phyloP scores from a whole-genome alignment of 2,797 vertebrate species.

The Crax fasciolata region DNA sequence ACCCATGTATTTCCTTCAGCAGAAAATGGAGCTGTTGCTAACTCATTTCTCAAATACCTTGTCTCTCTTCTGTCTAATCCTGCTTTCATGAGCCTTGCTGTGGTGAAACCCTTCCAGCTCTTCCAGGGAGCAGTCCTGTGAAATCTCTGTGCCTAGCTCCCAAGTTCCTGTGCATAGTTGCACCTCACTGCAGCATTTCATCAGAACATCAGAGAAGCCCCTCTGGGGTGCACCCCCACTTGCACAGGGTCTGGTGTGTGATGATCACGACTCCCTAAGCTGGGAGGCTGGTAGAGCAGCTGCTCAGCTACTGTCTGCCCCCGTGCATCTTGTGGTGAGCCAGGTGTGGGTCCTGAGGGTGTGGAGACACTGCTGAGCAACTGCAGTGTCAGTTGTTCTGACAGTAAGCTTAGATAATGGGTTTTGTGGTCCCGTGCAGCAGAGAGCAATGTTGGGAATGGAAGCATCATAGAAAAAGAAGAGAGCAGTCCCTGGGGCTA shows the following conservation, averaged over 20 bases:
- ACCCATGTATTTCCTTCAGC: neutral
- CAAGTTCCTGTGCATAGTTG: neutral
- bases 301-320: neutral
- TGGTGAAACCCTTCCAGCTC: neutral
- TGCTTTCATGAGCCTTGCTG: neutral
- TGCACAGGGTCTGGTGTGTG: neutral
- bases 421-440: neutral
- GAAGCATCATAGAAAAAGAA: neutral
- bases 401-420: neutral
- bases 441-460: neutral
- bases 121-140: neutral
- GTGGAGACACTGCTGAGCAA: neutral
- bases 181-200: neutral
- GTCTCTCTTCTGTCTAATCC: neutral
- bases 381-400: neutral
- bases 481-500: neutral
- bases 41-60: neutral
- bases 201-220: neutral
- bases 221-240: neutral
- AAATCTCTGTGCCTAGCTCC: neutral
- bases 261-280: neutral
- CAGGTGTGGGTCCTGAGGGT: neutral
- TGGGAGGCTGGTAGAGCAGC: neutral
- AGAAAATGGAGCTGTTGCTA: neutral
- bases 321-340: neutral